phyloP scores from a whole-genome alignment of 2,113 vertebrate genomes.

The Dipodomys merriami region DNA sequence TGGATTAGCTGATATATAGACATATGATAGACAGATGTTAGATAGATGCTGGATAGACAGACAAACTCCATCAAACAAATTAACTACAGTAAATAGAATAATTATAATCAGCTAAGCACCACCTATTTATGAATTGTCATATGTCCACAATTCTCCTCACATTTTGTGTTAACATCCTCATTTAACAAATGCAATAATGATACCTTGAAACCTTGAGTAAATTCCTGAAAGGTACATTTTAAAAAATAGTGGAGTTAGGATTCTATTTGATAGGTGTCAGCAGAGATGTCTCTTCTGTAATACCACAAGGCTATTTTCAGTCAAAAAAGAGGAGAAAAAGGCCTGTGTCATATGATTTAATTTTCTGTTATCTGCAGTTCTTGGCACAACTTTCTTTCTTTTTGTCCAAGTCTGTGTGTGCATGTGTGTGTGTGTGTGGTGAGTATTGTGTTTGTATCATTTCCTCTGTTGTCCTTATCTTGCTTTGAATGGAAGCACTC shows the following conservation, averaged over 20 bases:
- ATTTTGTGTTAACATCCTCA: background rate
- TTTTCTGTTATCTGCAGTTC: constrained; percentile 33
- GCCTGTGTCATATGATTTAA: background rate
- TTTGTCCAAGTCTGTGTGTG: background rate
- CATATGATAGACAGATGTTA: background rate
- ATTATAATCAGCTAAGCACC: background rate
- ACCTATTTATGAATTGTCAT: background rate
- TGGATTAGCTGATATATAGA: background rate
- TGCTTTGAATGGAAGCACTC: constrained; percentile 2
- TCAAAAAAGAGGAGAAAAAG: background rate
- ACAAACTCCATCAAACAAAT: background rate
- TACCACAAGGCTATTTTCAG: background rate
- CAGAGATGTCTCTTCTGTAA: background rate
- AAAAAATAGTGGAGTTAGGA: background rate
- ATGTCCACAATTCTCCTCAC: background rate
- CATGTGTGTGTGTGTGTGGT: no score
- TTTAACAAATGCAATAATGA: background rate
- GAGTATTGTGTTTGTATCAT: background rate
- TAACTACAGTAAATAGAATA: background rate
- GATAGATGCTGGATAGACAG: background rate
- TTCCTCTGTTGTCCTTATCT: constrained; percentile 28
- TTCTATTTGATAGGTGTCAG: background rate
- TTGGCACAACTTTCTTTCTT: background rate
- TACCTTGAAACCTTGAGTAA: constrained; percentile 18
- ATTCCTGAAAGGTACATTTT: background rate